Evolutionary conservation across 2,797 vertebrate genomes (phyloP), one percentile per base, ranked within the genome.

Genomic region (Manis crassicaudata): DNA sequence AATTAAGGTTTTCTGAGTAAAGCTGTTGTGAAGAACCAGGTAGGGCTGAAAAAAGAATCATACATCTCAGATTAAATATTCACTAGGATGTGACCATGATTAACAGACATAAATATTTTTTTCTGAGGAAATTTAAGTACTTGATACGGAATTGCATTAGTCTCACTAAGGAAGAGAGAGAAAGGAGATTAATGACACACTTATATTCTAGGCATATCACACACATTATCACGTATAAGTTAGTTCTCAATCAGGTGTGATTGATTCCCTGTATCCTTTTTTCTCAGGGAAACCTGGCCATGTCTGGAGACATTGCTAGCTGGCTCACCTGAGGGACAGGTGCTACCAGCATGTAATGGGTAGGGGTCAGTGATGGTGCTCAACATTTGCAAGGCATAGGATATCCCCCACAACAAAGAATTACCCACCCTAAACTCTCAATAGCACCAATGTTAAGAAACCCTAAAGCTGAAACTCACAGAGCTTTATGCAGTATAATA

Each of bases 41-140:
- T 18, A 88, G 14, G 17, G 8, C 25, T 95, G 35, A 63, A 76
- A 95, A 93, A 93, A 43, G 23, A 21, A 43, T 32, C 73, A 83
- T 12, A 70, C 27, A 77, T 62, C 58, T 79, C 80, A 76, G 40
- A 37, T 82, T 73, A 77, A 90, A 62, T 5, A 13, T 83, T 80
- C 46, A 40, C 72, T 82, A 27, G 20, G 12, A 95, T 50, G 25
- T 25, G 6, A n/a, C 40, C 52, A 27, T 46, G 46, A 46, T 62
- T 94, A 12, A n/a, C 62, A 83, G 6, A 75, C 14, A 52, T 54
- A 63, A 80, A 18, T 43, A 13, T 14, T 43, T 80, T 97, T 27
- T 93, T 40, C 67, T 20, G 2, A 86, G 85, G 35, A 65, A n/a
- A 94, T 91, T 3, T 94, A 89, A 97, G 80, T 68, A 97, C 90